These are phyloP conservation scores for Drosophila aldrichi DNA, from an alignment of 2,888 invertebrate species.

Conservation along the genomic window DNA sequence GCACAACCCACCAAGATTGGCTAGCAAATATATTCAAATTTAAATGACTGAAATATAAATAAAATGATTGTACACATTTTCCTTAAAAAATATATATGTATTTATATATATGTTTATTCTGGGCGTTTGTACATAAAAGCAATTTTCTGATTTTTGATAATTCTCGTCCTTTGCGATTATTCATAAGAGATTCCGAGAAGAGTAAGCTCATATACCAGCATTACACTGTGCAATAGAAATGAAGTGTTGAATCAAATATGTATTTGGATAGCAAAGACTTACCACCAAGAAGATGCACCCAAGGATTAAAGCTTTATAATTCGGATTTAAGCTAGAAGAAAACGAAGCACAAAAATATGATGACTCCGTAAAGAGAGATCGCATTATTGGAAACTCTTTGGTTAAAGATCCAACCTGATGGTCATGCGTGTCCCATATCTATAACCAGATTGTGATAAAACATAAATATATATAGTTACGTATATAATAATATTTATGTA, in stretches of 20 bases:
- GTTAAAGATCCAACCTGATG: not conserved
- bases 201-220: too few relatives aligned
- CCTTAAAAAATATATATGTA: not conserved
- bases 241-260: too few relatives aligned
- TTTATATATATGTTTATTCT: constrained; percentile 7
- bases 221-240: too few relatives aligned
- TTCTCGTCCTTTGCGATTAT: not conserved
- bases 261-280: not conserved
- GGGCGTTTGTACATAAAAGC: constrained; percentile 35
- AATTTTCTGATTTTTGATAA: not conserved
- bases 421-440: not conserved
- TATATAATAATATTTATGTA: not conserved
- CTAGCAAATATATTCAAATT: constrained; percentile 32
- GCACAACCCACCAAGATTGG: constrained; percentile 22
- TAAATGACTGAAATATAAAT: constrained; percentile 50
- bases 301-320: not conserved
- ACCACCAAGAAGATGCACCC: not conserved
- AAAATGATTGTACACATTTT: constrained; percentile 3
- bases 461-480: not conserved
- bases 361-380: not conserved
- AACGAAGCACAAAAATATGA: not conserved
- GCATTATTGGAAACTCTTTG: not conserved
- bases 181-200: too few relatives aligned
- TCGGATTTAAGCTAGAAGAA: not conserved
- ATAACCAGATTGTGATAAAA: not conserved